Percentiles rank a stretch among this genome's conserved stretches.
phyloP scores from a whole-genome alignment of 2,888 invertebrate species.

The Pemphredon lugubris region DNA sequence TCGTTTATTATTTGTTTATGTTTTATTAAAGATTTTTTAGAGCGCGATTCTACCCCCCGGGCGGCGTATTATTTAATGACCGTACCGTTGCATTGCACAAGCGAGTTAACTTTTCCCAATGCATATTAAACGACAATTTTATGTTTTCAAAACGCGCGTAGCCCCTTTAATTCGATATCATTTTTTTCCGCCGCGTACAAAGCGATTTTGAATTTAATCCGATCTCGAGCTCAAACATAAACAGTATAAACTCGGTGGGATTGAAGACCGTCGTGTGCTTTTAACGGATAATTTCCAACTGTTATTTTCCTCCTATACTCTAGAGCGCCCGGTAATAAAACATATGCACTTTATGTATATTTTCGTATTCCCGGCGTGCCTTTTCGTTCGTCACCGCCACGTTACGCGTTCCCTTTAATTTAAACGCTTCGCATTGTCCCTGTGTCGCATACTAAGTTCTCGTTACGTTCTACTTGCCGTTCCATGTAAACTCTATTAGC shows the following conservation, averaged over 20 bases:
- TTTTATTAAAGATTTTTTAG: too few species aligned
- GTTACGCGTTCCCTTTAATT: conserved; percentile 41
- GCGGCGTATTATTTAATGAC: too few species aligned
- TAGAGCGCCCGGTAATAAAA: background rate
- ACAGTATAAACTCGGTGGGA: too few species aligned
- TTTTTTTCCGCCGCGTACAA: background rate
- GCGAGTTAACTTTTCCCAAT: too few species aligned
- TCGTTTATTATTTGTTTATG: too few species aligned
- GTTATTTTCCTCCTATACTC: background rate
- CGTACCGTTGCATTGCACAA: too few species aligned
- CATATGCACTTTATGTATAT: background rate
- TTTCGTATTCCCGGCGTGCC: conserved; percentile 22
- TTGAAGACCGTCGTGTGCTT: background rate
- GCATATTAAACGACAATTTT: too few species aligned
- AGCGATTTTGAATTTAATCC: background rate
- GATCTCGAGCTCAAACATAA: too few species aligned
- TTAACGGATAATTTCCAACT: background rate
- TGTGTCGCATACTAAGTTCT: conserved; percentile 42
- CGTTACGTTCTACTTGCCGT: conserved; percentile 24
- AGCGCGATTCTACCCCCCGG: too few species aligned
- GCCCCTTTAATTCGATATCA: too few species aligned
- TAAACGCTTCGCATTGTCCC: conserved; percentile 35
- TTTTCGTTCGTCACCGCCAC: conserved; percentile 20
- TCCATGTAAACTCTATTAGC: conserved; percentile 48
- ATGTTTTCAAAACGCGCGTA: too few species aligned